Evolutionary conservation across 2,888 invertebrate genomes (phyloP), one percentile per base, ranked within the genome.

Genomic region (Drosophila buzzatii): DNA sequence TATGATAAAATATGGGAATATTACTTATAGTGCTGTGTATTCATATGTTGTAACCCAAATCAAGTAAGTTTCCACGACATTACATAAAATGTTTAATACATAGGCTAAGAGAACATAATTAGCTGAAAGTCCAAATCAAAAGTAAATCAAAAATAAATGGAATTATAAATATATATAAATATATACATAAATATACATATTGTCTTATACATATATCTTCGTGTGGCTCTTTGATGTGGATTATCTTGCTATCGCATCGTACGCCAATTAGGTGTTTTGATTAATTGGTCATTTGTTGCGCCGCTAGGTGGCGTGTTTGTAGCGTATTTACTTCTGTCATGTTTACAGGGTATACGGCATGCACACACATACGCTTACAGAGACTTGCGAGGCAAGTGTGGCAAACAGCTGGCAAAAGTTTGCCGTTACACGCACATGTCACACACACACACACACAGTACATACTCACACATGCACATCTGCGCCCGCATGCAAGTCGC

Each of bases 401-500:
- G 53, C 63, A 79, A 73, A 49, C 56, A 57, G 60, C 47, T 64
- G 58, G 62, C 73, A 61, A 74, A 74, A 74, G 51, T 79, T 73
- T 59, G 6, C 27, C 45, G 27, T 27, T 31, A 51, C 61, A 79
- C 75, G 67, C 75, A 63, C 42, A 57, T 57, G 56, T 10, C 49
- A 53, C 37, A 39, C 31, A 35, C 47, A 31, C 27, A 23, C 51
- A 39, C 44, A 12, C 31, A 31, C 42, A 58, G 27, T 42, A 42
- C 55, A 6, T 33, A 8, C 20, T 8, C 58, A 56, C 59, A 58
- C 44, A 41, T 42, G 42, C 39, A 51, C 53, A 61, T 23, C 39
- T 41, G 59, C n/a, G 57, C 81, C 81, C 84, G 81, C 84, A 83
- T 86, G 78, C 81, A 85, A 73, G 82, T 85, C 70, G 60, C 62